These are phyloP conservation scores for Antheraea yamamai DNA, from an alignment of 2,888 invertebrate species.

Conservation along the genomic window DNA sequence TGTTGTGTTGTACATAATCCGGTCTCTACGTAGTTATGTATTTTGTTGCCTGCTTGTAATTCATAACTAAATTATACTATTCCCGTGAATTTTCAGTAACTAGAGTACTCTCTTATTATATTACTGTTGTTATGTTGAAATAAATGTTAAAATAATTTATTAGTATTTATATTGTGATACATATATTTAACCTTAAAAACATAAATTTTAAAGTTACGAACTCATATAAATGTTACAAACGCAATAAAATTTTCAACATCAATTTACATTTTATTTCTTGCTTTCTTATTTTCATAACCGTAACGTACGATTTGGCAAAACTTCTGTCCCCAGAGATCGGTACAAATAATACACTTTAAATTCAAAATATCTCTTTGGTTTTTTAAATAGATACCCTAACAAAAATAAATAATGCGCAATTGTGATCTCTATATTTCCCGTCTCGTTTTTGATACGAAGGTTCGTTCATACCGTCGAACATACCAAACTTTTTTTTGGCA, in stretches of 20 bases:
- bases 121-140: too few species aligned
- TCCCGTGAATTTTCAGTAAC: too few species aligned
- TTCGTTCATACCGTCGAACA: conserved; percentile 11
- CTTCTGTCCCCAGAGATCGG: neutral
- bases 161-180: neutral
- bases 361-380: neutral
- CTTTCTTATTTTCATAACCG: neutral
- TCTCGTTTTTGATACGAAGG: neutral
- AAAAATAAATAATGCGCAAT: conserved; percentile 14
- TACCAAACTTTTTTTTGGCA: neutral
- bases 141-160: too few species aligned
- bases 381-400: conserved; percentile 6
- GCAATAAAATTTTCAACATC: conserved; percentile 13
- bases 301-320: conserved; percentile 9
- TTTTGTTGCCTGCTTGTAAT: too few species aligned
- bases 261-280: neutral
- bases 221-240: neutral
- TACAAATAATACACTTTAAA: neutral
- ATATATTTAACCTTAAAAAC: neutral
- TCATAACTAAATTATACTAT: too few species aligned
- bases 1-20: too few species aligned
- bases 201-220: neutral
- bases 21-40: too few species aligned
- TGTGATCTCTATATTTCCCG: neutral
- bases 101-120: too few species aligned